Percentiles rank a stretch among this genome's conserved stretches.
phyloP scores from a whole-genome alignment of 1,140 invertebrate species.

The Dryas iulia region DNA sequence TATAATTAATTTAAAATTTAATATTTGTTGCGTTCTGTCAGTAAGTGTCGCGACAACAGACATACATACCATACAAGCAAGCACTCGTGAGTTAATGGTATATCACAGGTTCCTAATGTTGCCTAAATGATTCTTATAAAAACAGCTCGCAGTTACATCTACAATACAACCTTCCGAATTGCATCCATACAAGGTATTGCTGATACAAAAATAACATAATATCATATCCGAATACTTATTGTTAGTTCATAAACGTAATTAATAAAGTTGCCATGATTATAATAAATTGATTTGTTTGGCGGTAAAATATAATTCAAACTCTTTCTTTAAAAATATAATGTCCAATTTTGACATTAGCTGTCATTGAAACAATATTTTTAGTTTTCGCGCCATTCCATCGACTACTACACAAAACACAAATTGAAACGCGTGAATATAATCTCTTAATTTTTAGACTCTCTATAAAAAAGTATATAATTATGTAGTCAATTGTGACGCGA shows the following conservation, averaged over 20 bases:
- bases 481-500: slow-evolving; percentile 5
- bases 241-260: slow-evolving; percentile 3
- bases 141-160: slow-evolving; percentile 27
- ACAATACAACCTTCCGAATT: slow-evolving; percentile 35
- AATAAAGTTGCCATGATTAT: neutral
- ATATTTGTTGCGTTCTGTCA: slow-evolving; percentile 16
- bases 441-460: slow-evolving; percentile 2
- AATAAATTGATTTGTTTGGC: slow-evolving; percentile 1
- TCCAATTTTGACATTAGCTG: neutral
- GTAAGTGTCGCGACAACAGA: slow-evolving; percentile 45
- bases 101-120: slow-evolving; percentile 78
- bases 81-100: slow-evolving; percentile 67
- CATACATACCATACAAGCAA: slow-evolving; percentile 60
- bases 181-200: slow-evolving; percentile 28
- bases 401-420: neutral
- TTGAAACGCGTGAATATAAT: neutral
- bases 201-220: slow-evolving; percentile 21
- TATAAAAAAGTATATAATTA: slow-evolving; percentile 21
- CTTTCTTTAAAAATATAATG: neutral
- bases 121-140: slow-evolving; percentile 61
- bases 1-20: slow-evolving; percentile 12
- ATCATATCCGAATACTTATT: slow-evolving; percentile 15
- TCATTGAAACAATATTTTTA: neutral
- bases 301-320: slow-evolving; percentile 8
- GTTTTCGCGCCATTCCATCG: neutral